Conservation (phyloP, 2,797 vertebrate species). For the Helicolenus hilgendorfi region DNA sequence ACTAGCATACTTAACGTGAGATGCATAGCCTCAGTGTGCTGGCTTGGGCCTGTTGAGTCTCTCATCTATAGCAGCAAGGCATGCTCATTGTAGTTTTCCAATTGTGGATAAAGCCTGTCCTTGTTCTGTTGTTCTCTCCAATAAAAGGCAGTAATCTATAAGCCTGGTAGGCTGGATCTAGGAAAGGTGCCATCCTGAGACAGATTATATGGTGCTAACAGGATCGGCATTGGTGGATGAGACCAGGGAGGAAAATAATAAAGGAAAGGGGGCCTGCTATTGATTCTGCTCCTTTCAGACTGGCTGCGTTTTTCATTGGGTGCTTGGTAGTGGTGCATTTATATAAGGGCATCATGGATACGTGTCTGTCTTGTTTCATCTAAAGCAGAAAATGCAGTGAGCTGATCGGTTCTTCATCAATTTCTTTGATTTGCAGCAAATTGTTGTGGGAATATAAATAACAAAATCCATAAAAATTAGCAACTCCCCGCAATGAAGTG, state of each 20-base stretch:
- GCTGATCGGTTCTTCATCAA: background rate
- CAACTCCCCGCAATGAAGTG: background rate
- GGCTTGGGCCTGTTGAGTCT: conserved; percentile 11
- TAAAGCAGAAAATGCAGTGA: background rate
- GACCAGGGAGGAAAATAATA: conserved; percentile 71
- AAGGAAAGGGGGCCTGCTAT: conserved; percentile 58
- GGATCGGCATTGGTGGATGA: conserved; percentile 77
- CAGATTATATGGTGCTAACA: conserved; percentile 85
- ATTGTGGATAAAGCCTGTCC: conserved; percentile 44
- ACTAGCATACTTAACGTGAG: conserved; percentile 6
- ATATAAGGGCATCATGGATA: background rate
- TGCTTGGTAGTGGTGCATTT: conserved; percentile 22
- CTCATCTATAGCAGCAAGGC: conserved; percentile 33
- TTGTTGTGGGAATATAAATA: background rate
- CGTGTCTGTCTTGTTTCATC: background rate
- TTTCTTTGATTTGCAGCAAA: background rate
- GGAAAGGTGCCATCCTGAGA: conserved; percentile 80
- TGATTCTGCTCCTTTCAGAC: conserved; percentile 53
- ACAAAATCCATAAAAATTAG: background rate
- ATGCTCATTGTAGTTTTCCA: conserved; percentile 56
- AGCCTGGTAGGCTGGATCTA: conserved; percentile 65
- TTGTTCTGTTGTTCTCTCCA: conserved; percentile 68
- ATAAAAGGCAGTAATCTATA: conserved; percentile 76
- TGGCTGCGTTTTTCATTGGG: conserved; percentile 30
- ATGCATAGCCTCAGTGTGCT: conserved; percentile 10